phyloP scores from a whole-genome alignment of 2,888 invertebrate species.

The Proisotoma minuta region DNA sequence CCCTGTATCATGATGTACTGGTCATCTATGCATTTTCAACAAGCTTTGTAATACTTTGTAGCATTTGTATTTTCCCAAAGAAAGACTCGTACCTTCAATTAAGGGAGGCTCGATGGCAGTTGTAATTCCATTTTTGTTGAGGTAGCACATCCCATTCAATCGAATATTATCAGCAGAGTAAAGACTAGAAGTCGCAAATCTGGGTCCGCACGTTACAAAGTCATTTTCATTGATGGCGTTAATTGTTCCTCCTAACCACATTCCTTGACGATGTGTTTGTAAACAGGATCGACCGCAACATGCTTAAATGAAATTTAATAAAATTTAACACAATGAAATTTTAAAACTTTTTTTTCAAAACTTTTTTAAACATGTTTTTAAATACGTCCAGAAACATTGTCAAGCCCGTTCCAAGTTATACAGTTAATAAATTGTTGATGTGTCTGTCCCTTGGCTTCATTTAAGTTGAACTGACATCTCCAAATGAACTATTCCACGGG shows the following conservation, averaged over 20 bases:
- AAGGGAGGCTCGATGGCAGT: background rate
- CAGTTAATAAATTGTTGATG: too few relatives aligned
- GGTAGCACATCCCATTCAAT: too few relatives aligned
- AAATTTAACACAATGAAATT: background rate
- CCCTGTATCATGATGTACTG: background rate
- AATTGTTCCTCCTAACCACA: conserved; percentile 8
- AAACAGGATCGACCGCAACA: background rate
- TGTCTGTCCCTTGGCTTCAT: too few relatives aligned
- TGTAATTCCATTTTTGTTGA: background rate
- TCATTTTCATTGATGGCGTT: background rate
- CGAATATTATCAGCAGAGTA: too few relatives aligned
- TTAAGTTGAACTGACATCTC: too few relatives aligned
- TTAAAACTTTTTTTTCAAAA: background rate
- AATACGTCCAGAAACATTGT: background rate
- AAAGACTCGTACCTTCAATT: background rate
- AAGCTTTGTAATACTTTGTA: too few relatives aligned
- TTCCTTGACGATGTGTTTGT: background rate
- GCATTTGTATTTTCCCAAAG: too few relatives aligned
- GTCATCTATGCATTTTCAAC: too few relatives aligned
- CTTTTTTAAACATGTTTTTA: background rate
- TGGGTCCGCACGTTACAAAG: background rate
- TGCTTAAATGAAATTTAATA: background rate
- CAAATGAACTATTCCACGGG: too few relatives aligned
- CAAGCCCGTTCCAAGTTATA: too few relatives aligned
- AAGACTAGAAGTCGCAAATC: background rate